Conservation (phyloP, 37 sponge, comb jelly and placozoan genomes). For the Diacarnus erythraeanus region DNA sequence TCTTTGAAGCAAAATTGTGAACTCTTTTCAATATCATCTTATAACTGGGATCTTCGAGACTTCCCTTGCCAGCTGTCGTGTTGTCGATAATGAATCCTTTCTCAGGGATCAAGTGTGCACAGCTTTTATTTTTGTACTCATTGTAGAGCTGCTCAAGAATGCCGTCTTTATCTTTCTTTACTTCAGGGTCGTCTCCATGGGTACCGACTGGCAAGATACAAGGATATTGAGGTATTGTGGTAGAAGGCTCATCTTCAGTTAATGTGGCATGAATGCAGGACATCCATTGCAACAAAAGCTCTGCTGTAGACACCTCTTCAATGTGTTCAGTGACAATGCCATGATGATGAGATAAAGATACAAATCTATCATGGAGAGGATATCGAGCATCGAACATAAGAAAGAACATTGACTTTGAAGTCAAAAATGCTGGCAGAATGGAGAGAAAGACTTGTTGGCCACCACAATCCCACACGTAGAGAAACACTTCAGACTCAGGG, state of each 20-base stretch:
- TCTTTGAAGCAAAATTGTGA: slow-evolving; percentile 13
- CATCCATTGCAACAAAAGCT: slow-evolving; percentile 43
- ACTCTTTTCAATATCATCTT: slow-evolving; percentile 6
- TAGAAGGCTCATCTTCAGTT: background rate
- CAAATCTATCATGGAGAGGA: slow-evolving; percentile 3
- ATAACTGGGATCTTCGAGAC: slow-evolving; percentile 31
- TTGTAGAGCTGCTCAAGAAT: background rate
- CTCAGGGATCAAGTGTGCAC: slow-evolving; percentile 2
- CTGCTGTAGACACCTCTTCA: background rate
- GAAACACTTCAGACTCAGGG: slow-evolving; percentile 7
- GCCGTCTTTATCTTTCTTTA: background rate
- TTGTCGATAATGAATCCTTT: slow-evolving; percentile 46
- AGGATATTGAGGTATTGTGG: background rate
- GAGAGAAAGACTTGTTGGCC: slow-evolving; percentile 55
- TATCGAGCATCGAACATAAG: slow-evolving; percentile 51
- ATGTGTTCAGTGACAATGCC: background rate
- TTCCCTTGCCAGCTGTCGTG: slow-evolving; percentile 48
- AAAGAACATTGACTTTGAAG: slow-evolving; percentile 40
- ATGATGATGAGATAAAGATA: background rate
- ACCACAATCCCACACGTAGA: slow-evolving; percentile 71
- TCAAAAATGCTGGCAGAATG: slow-evolving; percentile 50
- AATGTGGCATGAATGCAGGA: slow-evolving; percentile 34
- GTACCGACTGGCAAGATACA: slow-evolving; percentile 40
- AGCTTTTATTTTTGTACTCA: slow-evolving; percentile 24
- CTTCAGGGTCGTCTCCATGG: slow-evolving; percentile 31